Evolutionary conservation across 1,140 invertebrate species (phyloP), one percentile per base, ranked within the genome.

Genomic region (Micrasema longulum): DNA sequence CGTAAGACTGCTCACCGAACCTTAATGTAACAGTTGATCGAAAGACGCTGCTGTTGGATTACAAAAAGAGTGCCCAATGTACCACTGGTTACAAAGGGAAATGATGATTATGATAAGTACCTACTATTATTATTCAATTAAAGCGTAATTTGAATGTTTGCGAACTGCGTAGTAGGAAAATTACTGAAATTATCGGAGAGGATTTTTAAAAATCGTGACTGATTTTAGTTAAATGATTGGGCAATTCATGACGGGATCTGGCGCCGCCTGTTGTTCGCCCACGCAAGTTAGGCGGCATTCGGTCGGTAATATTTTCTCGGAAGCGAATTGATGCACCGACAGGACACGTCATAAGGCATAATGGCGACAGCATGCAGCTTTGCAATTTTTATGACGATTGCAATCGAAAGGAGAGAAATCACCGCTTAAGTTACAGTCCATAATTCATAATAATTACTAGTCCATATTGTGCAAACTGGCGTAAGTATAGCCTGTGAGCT

Each of bases 251-350:
- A 31, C 35, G 35, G 2, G 18, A 14, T 1, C 36, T 60, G 55
- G 55, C 55, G 55, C 55, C 55, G 55, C 55, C 55, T 60, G 55
- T 11, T 36, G 36, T 18, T 9, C 55, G 55, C 55, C 55, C 55
- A 60, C 55, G 36, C 55, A 60, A 60, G 36, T 35, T 60, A n/a
- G n/a, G n/a, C 11, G 48, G 35, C 55, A 12, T 0, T 38, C 55
- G 1, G 55, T 60, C 55, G 36, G 55, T 60, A 60, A 14, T 31
- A 31, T 53, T 53, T 60, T 60, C 55, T 41, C 11, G 55, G 55
- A 60, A 60, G 55, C 55, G 55, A 20, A 38, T 36, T 60, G 55
- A n/a, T 60, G 55, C 18, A 60, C 55, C 55, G 55, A 41, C 55
- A 35, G 2, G 55, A 60, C 36, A 12, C 55, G 36, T 60, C 55